phyloP scores from a whole-genome alignment of 2,888 invertebrate genomes.

The Alitta virens region DNA sequence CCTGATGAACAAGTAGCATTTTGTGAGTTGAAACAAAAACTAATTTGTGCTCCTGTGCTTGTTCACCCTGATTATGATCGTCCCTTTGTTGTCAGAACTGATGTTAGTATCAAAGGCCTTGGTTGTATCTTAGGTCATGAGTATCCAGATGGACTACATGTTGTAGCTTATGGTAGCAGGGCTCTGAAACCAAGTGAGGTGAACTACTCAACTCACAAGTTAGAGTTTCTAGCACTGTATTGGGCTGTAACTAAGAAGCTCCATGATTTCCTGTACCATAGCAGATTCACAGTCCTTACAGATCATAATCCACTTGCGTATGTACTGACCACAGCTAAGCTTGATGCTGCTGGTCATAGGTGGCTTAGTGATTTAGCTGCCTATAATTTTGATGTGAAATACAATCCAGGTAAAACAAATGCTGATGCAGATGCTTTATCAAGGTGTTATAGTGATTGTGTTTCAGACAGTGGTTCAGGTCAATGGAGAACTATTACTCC shows the following conservation, averaged over 20 bases:
- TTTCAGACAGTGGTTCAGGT: too few relatives aligned
- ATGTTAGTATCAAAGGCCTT: constrained; percentile 26
- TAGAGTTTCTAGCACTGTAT: constrained; percentile 29
- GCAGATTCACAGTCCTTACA: constrained; percentile 1
- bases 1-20: constrained; percentile 20
- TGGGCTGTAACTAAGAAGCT: constrained; percentile 25
- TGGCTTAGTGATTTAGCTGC: background rate
- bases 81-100: constrained; percentile 30
- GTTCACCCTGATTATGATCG: constrained; percentile 27
- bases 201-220: constrained; percentile 30
- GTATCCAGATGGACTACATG: constrained; percentile 13
- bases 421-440: background rate
- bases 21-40: constrained; percentile 15
- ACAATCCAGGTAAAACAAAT: background rate
- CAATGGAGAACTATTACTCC: too few relatives aligned
- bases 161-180: constrained; percentile 30
- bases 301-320: constrained; percentile 8
- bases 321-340: constrained; percentile 3
- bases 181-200: constrained; percentile 22
- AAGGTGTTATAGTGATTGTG: too few relatives aligned
- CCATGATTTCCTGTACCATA: constrained; percentile 9
- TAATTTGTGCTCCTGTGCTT: constrained; percentile 27
- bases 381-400: background rate
- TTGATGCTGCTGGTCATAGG: background rate
- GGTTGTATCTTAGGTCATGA: constrained; percentile 23